phyloP scores from a whole-genome alignment of 2,113 vertebrate species.

The Austrofundulus limnaeus region DNA sequence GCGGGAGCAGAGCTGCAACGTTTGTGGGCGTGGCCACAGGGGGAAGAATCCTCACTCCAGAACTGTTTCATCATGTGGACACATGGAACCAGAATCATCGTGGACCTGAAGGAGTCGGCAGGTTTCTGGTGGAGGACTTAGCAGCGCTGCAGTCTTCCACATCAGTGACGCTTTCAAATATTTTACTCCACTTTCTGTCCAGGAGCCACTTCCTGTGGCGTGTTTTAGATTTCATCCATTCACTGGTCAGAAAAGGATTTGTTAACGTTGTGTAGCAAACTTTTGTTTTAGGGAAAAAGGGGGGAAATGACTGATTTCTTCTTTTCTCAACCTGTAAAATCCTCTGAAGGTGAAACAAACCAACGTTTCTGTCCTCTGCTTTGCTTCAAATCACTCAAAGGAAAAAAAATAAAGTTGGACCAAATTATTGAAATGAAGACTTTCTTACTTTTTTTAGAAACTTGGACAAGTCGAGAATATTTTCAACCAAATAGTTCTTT shows the following conservation, averaged over 20 bases:
- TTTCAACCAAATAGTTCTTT: too few species aligned
- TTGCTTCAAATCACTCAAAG: constrained; percentile 27
- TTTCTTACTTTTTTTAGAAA: neutral
- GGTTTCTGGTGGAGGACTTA: too few species aligned
- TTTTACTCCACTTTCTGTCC: constrained; percentile 9
- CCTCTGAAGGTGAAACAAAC: constrained; percentile 10
- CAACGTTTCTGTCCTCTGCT: constrained; percentile 19
- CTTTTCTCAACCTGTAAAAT: constrained; percentile 1
- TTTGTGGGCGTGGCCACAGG: constrained; percentile 33
- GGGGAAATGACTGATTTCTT: neutral
- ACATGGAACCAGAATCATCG: constrained; percentile 43
- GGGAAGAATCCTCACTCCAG: constrained; percentile 51
- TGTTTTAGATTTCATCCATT: constrained; percentile 21
- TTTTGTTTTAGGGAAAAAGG: neutral
- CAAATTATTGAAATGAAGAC: constrained; percentile 52
- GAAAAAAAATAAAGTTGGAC: constrained; percentile 64
- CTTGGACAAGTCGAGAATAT: too few species aligned
- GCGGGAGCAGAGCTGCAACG: constrained; percentile 45
- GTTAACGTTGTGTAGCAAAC: constrained; percentile 20
- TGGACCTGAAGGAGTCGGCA: constrained; percentile 55
- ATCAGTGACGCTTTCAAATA: constrained; percentile 39
- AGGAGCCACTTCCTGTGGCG: constrained; percentile 12
- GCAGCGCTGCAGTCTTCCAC: constrained; percentile 69
- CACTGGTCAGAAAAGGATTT: constrained; percentile 19
- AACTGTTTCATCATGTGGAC: constrained; percentile 43